A percentile compares a stretch with the other conserved stretches of the same genome.
Conservation (phyloP, 1,140 invertebrate species). For the Gryllus bimaculatus region DNA sequence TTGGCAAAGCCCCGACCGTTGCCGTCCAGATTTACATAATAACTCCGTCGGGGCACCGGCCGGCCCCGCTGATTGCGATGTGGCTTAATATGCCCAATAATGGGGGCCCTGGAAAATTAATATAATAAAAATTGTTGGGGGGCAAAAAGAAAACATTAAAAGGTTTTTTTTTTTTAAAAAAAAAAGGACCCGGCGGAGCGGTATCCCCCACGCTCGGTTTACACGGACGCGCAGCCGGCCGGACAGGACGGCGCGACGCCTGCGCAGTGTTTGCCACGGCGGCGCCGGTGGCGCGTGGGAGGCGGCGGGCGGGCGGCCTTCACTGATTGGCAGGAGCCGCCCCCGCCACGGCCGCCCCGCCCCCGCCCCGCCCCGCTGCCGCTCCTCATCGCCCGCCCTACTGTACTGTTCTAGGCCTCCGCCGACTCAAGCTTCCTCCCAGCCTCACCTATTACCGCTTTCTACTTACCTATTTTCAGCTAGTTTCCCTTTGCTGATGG, state of each 20-base stretch:
- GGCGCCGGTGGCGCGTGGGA: not conserved
- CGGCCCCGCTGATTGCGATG: not conserved
- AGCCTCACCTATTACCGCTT: no score
- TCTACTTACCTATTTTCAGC: no score
- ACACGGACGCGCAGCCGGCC: not conserved
- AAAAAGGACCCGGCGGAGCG: not conserved
- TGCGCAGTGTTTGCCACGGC: no score
- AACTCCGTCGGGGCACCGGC: not conserved
- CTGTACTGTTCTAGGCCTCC: no score
- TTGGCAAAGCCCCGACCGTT: not conserved
- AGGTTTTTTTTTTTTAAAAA: not conserved
- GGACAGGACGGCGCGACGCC: not conserved
- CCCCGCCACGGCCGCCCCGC: no score
- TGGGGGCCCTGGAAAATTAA: not conserved
- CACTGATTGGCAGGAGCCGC: not conserved
- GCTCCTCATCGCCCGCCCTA: no score
- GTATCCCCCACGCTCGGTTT: not conserved
- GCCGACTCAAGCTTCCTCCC: no score
- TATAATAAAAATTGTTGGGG: not conserved
- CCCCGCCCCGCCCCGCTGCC: no score
- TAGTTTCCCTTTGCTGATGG: no score
- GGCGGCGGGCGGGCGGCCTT: no score
- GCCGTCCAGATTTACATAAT: not conserved
- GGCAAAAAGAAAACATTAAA: not conserved
- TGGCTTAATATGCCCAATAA: constrained; percentile 4